Percentiles rank a stretch among this genome's conserved stretches.
phyloP scores from a whole-genome alignment of 2,113 vertebrate species.

The Macrotis lagotis region DNA sequence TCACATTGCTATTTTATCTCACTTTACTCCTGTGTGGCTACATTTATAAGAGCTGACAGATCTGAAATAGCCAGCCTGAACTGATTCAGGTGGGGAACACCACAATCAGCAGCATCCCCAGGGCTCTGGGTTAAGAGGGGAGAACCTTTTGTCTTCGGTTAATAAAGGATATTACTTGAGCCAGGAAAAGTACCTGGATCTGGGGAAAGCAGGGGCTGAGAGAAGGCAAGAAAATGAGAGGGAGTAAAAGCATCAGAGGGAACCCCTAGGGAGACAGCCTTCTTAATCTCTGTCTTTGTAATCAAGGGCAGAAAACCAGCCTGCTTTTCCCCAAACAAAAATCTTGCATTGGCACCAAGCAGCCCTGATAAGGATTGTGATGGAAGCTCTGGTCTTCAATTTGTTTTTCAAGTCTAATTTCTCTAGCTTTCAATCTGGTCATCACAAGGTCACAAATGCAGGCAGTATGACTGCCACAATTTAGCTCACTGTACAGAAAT shows the following conservation, averaged over 20 bases:
- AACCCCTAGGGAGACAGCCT: neutral
- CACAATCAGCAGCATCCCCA: constrained; percentile 32
- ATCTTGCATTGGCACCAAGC: neutral
- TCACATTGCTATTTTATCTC: constrained; percentile 66
- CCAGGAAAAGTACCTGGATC: constrained; percentile 10
- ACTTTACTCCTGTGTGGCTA: constrained; percentile 58
- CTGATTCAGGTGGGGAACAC: constrained; percentile 51
- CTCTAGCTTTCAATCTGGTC: neutral
- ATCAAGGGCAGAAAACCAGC: neutral
- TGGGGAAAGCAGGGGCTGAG: neutral
- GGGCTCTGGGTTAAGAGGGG: neutral
- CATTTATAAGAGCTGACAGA: constrained; percentile 80
- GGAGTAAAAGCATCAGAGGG: neutral
- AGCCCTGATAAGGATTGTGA: neutral
- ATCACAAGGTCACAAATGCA: neutral
- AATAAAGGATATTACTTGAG: constrained; percentile 27
- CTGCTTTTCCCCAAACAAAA: neutral
- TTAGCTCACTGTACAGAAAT: neutral
- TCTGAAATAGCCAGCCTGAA: constrained; percentile 73
- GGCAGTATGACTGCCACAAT: fast-evolving
- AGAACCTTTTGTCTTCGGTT: constrained; percentile 59
- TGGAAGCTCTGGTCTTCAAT: neutral
- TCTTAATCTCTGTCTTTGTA: neutral
- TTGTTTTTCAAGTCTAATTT: neutral
- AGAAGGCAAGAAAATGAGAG: neutral